These are phyloP conservation scores for Elmis aenea DNA, from an alignment of 2,888 invertebrate species.

Conservation along the genomic window DNA sequence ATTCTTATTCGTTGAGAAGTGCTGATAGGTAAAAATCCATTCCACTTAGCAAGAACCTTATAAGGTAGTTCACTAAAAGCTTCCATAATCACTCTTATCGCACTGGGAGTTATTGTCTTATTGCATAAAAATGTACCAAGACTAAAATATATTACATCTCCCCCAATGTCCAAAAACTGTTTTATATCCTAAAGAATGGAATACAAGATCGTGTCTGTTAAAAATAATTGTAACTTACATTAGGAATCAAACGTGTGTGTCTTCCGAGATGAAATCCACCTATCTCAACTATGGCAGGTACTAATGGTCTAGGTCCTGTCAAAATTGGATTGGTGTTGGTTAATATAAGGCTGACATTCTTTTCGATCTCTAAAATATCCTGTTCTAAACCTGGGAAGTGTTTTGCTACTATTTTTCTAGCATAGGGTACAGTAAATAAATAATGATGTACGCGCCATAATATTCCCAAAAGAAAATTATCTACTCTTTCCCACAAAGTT, in stretches of 20 bases:
- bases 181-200: slow-evolving; percentile 45
- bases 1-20: slow-evolving; percentile 51
- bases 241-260: neutral
- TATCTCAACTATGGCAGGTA: slow-evolving; percentile 21
- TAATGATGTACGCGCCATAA: slow-evolving; percentile 16
- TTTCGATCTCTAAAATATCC: slow-evolving; percentile 17
- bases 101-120: slow-evolving; percentile 42
- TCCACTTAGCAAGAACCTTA: slow-evolving; percentile 62
- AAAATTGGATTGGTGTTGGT: slow-evolving; percentile 20
- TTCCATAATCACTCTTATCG: slow-evolving; percentile 49
- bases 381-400: slow-evolving; percentile 13
- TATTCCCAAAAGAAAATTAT: slow-evolving; percentile 15
- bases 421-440: slow-evolving; percentile 15
- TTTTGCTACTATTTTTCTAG: slow-evolving; percentile 11
- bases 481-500: slow-evolving; percentile 16
- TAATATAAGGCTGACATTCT: slow-evolving; percentile 19
- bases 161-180: slow-evolving; percentile 46
- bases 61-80: slow-evolving; percentile 54
- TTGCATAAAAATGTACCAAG: slow-evolving; percentile 53
- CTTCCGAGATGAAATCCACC: slow-evolving; percentile 18
- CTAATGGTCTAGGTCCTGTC: slow-evolving; percentile 17
- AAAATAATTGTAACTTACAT: slow-evolving; percentile 5
- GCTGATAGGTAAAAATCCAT: slow-evolving; percentile 48
- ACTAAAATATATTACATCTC: slow-evolving; percentile 50
- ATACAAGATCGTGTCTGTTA: neutral